phyloP scores from a whole-genome alignment of 2,113 vertebrate genomes.

The Carollia perspicillata region DNA sequence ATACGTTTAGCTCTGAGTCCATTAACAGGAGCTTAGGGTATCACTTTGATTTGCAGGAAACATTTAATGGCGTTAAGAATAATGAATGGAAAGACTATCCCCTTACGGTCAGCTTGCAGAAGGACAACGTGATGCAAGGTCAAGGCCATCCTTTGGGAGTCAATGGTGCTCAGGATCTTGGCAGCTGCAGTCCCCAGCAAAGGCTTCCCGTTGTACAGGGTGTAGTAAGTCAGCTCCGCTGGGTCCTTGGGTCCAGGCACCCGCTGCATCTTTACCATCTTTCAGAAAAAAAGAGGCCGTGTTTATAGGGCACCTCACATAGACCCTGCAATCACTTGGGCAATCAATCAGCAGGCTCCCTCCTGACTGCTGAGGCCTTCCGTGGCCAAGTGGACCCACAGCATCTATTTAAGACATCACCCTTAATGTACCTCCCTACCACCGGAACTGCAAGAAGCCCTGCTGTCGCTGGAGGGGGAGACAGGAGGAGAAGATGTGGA shows the following conservation, averaged over 20 bases:
- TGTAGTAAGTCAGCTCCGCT: slow-evolving; percentile 95
- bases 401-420: neutral
- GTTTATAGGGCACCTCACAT: neutral
- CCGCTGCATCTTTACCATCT: slow-evolving; percentile 97
- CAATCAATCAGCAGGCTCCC: neutral
- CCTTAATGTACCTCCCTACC: neutral
- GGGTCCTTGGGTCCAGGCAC: slow-evolving; percentile 92
- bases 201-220: slow-evolving; percentile 89
- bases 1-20: neutral
- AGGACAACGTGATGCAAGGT: slow-evolving; percentile 96
- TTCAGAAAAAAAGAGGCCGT: slow-evolving; percentile 45
- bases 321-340: neutral
- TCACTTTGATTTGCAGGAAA: neutral
- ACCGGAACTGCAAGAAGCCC: neutral
- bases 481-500: neutral
- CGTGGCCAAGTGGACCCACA: neutral
- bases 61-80: neutral
- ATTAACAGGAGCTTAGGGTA: neutral
- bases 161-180: slow-evolving; percentile 96
- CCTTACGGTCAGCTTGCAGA: slow-evolving; percentile 97
- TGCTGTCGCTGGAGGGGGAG: neutral
- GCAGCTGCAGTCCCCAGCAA: slow-evolving; percentile 92
- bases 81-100: neutral
- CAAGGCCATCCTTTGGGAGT: slow-evolving; percentile 97
- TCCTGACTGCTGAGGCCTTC: neutral